Evolutionary conservation across 2,797 vertebrate genomes (phyloP).

Genomic region (Vireo griseus): DNA sequence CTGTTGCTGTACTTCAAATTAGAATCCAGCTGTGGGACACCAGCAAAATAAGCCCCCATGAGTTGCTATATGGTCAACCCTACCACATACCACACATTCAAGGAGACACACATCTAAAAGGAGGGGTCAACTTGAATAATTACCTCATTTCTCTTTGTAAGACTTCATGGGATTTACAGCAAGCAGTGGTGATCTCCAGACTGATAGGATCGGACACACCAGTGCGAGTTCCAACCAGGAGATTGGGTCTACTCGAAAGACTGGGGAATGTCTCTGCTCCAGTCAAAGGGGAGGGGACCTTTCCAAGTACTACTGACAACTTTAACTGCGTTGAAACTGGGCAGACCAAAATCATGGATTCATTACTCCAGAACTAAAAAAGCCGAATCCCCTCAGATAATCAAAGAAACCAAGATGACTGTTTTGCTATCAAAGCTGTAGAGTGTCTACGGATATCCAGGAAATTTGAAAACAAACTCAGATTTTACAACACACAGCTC

Average conservation of each 20-base stretch:
- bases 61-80: not conserved
- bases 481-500: not conserved
- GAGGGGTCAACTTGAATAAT: not conserved
- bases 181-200: not conserved
- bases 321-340: not conserved
- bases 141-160: not conserved
- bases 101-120: not conserved
- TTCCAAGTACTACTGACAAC: not conserved
- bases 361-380: not conserved
- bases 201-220: rapidly evolving
- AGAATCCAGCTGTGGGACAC: not conserved
- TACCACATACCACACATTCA: not conserved
- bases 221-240: not conserved
- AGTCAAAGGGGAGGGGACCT: not conserved
- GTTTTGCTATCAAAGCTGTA: not conserved
- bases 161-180: not conserved
- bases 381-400: rapidly evolving
- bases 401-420: not conserved
- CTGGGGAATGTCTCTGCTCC: not conserved
- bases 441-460: rapidly evolving
- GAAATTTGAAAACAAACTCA: not conserved
- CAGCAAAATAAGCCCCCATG: not conserved
- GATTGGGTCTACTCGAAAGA: not conserved
- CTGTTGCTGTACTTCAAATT: not conserved
- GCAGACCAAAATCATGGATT: not conserved